Conservation (phyloP, 2,113 vertebrate species). For the Misgurnus anguillicaudatus region DNA sequence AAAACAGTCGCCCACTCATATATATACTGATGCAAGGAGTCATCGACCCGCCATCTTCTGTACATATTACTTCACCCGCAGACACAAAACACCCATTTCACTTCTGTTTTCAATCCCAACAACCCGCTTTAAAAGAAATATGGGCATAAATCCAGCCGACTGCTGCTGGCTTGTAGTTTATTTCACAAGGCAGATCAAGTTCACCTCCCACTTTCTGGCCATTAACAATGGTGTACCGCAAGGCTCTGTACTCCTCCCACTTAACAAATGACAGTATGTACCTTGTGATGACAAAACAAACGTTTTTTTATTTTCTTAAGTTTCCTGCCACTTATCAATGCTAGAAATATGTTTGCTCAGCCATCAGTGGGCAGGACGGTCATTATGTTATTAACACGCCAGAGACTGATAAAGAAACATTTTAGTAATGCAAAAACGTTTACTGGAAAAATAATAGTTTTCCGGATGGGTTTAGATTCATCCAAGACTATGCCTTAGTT, state of each 20-base stretch:
- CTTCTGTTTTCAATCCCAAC: conserved; percentile 1
- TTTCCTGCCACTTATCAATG: too few species aligned
- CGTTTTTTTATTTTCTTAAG: too few species aligned
- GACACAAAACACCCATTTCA: conserved; percentile 6
- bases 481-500: too few species aligned
- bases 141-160: not conserved
- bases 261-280: not conserved
- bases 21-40: not conserved
- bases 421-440: too few species aligned
- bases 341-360: too few species aligned
- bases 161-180: not conserved
- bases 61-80: not conserved
- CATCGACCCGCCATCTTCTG: not conserved
- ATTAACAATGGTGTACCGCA: conserved; percentile 17
- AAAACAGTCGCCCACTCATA: conserved; percentile 7
- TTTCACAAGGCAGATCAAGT: not conserved
- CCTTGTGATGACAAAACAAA: not conserved
- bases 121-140: conserved; percentile 14
- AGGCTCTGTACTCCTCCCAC: not conserved
- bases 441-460: too few species aligned
- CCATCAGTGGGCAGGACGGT: too few species aligned
- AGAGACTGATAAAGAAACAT: too few species aligned
- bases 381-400: too few species aligned
- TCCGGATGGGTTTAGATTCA: too few species aligned
- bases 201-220: conserved; percentile 21